Conservation (phyloP, 2,797 vertebrate genomes). For the Coendou prehensilis region DNA sequence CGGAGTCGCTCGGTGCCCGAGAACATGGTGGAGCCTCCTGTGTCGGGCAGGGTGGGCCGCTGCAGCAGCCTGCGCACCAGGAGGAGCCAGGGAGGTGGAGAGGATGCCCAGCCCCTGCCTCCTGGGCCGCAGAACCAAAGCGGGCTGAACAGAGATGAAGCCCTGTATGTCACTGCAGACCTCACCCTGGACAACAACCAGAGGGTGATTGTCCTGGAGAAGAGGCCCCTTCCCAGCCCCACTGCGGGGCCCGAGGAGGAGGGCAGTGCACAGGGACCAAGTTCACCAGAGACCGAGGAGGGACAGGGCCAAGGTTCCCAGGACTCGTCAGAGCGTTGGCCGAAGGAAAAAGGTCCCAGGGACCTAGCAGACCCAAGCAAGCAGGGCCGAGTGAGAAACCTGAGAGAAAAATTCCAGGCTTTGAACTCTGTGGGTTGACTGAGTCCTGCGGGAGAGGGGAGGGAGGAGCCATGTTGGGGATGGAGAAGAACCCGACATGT, state of each 20-base stretch:
- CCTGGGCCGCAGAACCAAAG: constrained; percentile 81
- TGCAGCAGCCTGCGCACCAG: constrained; percentile 73
- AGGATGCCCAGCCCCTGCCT: not conserved
- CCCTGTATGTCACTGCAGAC: constrained; percentile 86
- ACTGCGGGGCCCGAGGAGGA: constrained; percentile 59
- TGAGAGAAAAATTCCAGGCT: constrained; percentile 96
- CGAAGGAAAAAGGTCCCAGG: constrained; percentile 81
- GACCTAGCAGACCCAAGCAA: constrained; percentile 87
- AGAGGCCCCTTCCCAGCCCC: constrained; percentile 70
- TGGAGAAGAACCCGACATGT: not conserved
- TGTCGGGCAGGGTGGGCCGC: constrained; percentile 76
- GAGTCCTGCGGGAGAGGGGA: not conserved
- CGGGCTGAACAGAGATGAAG: constrained; percentile 56
- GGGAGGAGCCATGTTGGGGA: not conserved
- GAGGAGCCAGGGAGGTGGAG: constrained; percentile 42
- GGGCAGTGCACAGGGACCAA: constrained; percentile 89
- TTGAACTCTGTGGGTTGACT: constrained; percentile 90
- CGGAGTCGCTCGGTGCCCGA: constrained; percentile 90
- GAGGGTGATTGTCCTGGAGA: constrained; percentile 92
- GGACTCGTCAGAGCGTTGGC: constrained; percentile 89
- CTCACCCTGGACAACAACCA: constrained; percentile 86
- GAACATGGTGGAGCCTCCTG: constrained; percentile 82
- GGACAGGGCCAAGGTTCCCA: constrained; percentile 92
- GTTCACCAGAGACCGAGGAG: constrained; percentile 90
- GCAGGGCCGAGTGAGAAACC: constrained; percentile 93